Base-by-base conservation (phyloP, 2,113 vertebrate genomes). In the Petrocephalus zakoni region DNA sequence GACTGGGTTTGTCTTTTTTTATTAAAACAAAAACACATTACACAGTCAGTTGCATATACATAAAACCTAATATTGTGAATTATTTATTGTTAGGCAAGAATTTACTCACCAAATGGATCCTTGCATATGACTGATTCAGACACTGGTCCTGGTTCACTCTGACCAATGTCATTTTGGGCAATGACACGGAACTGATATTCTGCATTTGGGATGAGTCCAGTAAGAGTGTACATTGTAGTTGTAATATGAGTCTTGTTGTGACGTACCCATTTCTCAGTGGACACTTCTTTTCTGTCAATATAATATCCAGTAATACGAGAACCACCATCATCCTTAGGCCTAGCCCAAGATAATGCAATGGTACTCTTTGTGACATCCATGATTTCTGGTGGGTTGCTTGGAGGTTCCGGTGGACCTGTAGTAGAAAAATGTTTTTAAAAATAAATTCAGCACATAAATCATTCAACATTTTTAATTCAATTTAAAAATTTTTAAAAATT, bases 221-320 rank as follows among this genome's bases (percentile, higher is more conserved):
- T 97, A 90, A 98, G 92, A 0, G 97, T 99, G 92, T 97, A 99
- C 98, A 99, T 99, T 46, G 98, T 99, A 85, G 98, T 99, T 29
- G 98, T 99, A 92, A 99, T 98, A 90, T 99, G 98, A 86, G 98
- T 99, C 93, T 98, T 99, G 92, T 96, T 96, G 93, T 99, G 98
- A 85, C 98, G 96, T 83, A 99, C 97, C 98, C 98, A 99, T 91
- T 99, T 99, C 90, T 99, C 98, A 53, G 97, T 99, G 34, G 97
- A 98, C 87, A 96, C 94, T 91, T 99, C 98, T 92, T 96, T 97
- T 90, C 98, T 97, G 90, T 99, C 98, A 92, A 99, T 97, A 68
- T 96, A 99, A 92, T 99, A 99, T 87, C 98, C 98, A 53, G 97
- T 99, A 87, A 99, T 95, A 81, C 98, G 96, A 91, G 98, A 98